Conservation (phyloP, 2,113 vertebrate species). For the Perca fluviatilis region DNA sequence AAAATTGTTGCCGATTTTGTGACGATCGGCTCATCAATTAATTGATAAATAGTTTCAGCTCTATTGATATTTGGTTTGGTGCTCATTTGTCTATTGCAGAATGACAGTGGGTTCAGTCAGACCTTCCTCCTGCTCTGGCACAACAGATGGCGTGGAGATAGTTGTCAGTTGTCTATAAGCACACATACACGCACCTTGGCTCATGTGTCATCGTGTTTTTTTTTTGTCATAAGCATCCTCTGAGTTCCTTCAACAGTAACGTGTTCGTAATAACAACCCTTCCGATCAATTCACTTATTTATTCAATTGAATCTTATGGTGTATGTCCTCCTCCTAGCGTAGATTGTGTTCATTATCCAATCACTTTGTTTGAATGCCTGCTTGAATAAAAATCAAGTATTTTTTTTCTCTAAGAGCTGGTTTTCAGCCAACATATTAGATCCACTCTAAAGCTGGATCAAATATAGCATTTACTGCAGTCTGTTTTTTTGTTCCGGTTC, state of each 20-base stretch:
- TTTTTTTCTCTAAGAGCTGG: conserved; percentile 20
- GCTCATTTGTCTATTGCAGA: background rate
- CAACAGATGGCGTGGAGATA: background rate
- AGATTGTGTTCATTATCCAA: conserved; percentile 59
- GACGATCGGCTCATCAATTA: background rate
- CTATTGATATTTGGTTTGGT: background rate
- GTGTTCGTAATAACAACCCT: conserved; percentile 43
- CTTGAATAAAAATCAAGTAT: conserved; percentile 58
- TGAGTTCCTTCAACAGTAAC: conserved; percentile 30
- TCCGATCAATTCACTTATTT: conserved; percentile 46
- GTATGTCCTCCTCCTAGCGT: conserved; percentile 42
- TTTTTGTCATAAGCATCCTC: conserved; percentile 24
- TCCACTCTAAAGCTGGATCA: conserved; percentile 40
- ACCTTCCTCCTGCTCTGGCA: background rate
- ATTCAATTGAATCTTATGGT: conserved; percentile 35
- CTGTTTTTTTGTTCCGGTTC: background rate
- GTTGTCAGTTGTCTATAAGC: conserved; percentile 7
- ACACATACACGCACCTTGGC: background rate
- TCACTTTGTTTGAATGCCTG: conserved; percentile 50
- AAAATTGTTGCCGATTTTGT: background rate
- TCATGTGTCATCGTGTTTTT: conserved; percentile 25
- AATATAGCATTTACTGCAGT: conserved; percentile 6
- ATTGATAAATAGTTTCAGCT: background rate
- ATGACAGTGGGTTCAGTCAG: background rate
- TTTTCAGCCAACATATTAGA: conserved; percentile 50